Evolutionary conservation across 1,140 invertebrate genomes (phyloP).

Genomic region (Dendroctonus ponderosae): DNA sequence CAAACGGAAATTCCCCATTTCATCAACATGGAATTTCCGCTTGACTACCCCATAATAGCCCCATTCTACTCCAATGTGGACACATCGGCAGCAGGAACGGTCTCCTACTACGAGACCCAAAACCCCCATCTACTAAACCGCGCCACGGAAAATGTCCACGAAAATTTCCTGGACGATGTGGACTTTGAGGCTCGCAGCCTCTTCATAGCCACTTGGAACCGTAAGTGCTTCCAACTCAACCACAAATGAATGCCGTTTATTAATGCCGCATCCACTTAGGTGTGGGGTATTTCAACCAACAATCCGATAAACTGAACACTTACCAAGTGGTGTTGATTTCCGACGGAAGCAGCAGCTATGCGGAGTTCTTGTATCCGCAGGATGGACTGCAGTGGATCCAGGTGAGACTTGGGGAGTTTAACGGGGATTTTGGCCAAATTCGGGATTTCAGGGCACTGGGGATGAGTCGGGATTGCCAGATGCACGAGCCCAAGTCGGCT

Average conservation of each 20-base stretch:
- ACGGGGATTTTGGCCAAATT: not conserved
- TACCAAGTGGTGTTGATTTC: conserved; percentile 83
- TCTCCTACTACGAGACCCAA: conserved; percentile 78
- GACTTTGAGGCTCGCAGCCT: conserved; percentile 65
- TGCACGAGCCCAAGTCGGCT: conserved; percentile 88
- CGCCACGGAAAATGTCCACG: conserved; percentile 66
- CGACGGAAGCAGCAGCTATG: conserved; percentile 79
- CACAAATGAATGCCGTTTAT: not conserved
- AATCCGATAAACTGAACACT: conserved; percentile 59
- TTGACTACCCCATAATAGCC: conserved; percentile 86
- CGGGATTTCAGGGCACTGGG: conserved; percentile 54
- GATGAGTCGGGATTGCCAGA: conserved; percentile 69
- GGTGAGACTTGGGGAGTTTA: conserved; percentile 23
- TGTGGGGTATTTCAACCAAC: conserved; percentile 51
- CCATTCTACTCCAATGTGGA: conserved; percentile 91
- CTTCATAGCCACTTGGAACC: conserved; percentile 67
- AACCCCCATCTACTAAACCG: conserved; percentile 62
- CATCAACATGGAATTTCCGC: conserved; percentile 84
- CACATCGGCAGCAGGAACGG: conserved; percentile 66
- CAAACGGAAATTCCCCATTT: conserved; percentile 79
- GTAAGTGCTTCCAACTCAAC: conserved; percentile 43
- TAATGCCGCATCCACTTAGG: conserved; percentile 5
- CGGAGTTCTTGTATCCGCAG: conserved; percentile 82
- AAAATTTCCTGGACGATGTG: conserved; percentile 65
- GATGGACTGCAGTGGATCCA: conserved; percentile 90